phyloP scores from a whole-genome alignment of 2,888 invertebrate species.

The Aphidoletes aphidimyza region DNA sequence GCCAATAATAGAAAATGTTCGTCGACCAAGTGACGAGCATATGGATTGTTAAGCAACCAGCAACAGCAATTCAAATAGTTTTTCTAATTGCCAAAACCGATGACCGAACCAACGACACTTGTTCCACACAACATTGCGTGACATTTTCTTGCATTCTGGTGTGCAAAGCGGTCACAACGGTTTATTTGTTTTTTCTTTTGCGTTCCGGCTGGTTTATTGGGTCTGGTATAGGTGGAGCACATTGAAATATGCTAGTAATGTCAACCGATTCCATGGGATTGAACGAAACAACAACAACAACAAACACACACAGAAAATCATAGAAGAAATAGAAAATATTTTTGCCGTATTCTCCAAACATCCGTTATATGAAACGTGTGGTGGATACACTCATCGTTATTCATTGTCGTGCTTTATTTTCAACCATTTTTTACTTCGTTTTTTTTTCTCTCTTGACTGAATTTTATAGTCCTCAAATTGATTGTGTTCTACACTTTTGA shows the following conservation, averaged over 20 bases:
- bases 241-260: too few species aligned
- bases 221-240: background rate
- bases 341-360: too few species aligned
- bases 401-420: background rate
- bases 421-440: background rate
- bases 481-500: background rate
- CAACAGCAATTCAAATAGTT: background rate
- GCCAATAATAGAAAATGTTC: background rate
- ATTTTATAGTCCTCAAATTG: background rate
- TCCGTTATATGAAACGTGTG: too few species aligned
- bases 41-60: too few species aligned
- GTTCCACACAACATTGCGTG: background rate
- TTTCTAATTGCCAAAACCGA: background rate
- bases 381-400: too few species aligned
- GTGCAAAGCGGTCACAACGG: background rate
- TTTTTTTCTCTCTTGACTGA: background rate
- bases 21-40: background rate
- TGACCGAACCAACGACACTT: constrained; percentile 22
- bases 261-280: too few species aligned
- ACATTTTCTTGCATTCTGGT: constrained; percentile 4
- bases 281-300: too few species aligned
- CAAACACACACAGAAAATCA: too few species aligned
- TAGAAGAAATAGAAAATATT: too few species aligned
- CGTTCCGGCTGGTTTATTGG: too few species aligned
- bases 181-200: background rate